Evolutionary conservation across 2,113 vertebrate genomes (phyloP).

Genomic region (Tricholaema leucomelas): DNA sequence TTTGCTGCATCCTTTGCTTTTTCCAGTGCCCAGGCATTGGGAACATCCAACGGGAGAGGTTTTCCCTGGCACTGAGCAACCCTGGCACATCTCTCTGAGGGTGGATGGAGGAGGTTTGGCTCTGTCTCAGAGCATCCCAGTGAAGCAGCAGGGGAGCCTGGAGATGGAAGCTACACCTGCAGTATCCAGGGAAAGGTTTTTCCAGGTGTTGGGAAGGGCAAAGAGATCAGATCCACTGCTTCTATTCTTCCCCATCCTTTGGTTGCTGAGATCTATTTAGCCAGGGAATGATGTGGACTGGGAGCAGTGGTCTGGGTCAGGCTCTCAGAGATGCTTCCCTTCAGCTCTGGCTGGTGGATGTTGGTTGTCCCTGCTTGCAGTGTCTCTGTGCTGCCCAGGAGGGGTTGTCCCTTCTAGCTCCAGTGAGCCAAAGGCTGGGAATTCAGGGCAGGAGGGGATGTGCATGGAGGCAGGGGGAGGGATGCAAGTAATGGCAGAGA

Average conservation of each 20-base stretch:
- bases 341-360: not conserved
- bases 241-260: not conserved
- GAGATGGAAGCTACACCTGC: not conserved
- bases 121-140: not conserved
- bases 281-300: not conserved
- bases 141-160: not conserved
- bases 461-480: not conserved
- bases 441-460: not conserved
- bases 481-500: too few species aligned
- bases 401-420: not conserved
- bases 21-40: not conserved
- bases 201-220: not conserved
- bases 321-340: not conserved
- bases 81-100: not conserved
- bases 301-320: not conserved
- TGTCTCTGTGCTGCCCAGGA: not conserved
- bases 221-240: rapidly evolving
- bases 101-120: not conserved
- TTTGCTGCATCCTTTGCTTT: not conserved
- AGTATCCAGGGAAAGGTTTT: not conserved
- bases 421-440: not conserved
- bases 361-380: not conserved
- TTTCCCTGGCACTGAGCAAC: not conserved
- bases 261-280: not conserved
- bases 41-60: not conserved